phyloP scores from a whole-genome alignment of 2,113 vertebrate genomes.

The Dolichotis patagonum region DNA sequence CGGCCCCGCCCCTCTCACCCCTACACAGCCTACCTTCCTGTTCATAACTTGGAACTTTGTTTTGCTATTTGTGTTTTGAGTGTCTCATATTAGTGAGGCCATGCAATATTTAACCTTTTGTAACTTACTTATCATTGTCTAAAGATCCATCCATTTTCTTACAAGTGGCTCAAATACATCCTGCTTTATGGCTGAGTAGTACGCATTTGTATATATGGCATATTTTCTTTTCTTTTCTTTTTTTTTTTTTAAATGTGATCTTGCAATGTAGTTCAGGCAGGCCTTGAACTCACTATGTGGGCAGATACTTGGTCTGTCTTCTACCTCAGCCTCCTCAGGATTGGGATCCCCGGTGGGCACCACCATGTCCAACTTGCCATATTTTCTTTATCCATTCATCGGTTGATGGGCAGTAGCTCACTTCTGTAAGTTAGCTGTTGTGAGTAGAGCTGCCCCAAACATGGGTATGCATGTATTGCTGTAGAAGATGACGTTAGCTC shows the following conservation, averaged over 20 bases:
- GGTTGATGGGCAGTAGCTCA: neutral
- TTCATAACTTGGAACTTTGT: neutral
- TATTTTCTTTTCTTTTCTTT: neutral
- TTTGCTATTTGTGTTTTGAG: neutral
- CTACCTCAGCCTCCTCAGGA: neutral
- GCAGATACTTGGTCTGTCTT: neutral
- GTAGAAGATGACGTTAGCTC: neutral
- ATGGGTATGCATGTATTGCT: neutral
- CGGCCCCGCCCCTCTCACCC: neutral
- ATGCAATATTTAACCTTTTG: neutral
- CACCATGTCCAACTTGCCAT: neutral
- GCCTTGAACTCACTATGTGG: neutral
- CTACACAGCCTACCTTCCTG: neutral
- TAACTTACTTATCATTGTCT: neutral
- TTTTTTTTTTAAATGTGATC: neutral
- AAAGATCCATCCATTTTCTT: neutral
- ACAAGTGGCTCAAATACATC: neutral
- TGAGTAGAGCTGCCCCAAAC: neutral
- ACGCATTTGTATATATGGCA: neutral
- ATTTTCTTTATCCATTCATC: neutral
- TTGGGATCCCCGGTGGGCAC: neutral
- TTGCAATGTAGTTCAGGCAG: neutral
- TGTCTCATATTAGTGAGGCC: neutral
- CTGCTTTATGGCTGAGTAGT: neutral
- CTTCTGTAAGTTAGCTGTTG: neutral